Percentiles rank a stretch among this genome's conserved stretches.
Evolutionary conservation across 2,797 vertebrate genomes (phyloP).

Genomic region (Sebastes kiyomatsui): DNA sequence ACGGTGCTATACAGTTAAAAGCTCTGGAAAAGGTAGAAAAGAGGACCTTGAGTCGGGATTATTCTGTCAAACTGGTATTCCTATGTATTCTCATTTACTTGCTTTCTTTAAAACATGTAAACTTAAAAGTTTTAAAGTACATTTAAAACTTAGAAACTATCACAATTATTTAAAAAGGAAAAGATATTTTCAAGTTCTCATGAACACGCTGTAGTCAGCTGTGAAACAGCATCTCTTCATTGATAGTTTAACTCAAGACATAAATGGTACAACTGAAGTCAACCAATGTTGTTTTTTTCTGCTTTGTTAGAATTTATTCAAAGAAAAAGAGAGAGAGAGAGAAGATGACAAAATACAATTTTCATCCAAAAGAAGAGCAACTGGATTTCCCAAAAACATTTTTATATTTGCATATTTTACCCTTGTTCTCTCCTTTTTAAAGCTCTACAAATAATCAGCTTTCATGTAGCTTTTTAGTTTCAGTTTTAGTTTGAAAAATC

Average conservation of each 20-base stretch:
- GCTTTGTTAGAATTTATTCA: not conserved
- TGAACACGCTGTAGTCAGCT: not conserved
- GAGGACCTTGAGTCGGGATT: not conserved
- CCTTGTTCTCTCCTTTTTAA: not conserved
- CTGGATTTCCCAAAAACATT: not conserved
- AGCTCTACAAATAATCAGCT: not conserved
- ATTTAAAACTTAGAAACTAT: not conserved
- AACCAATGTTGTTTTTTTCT: not conserved
- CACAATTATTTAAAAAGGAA: not conserved
- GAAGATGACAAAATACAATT: not conserved
- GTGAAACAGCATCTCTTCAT: not conserved
- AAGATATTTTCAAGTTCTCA: not conserved
- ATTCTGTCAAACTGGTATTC: not conserved
- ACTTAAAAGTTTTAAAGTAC: not conserved
- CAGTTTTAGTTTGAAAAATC: not conserved
- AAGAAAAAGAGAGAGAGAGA: not conserved
- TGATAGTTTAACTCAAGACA: not conserved
- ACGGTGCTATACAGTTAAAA: not conserved
- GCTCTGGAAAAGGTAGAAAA: not conserved
- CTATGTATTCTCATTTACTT: not conserved
- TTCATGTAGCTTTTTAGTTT: not conserved
- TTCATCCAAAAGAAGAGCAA: not conserved
- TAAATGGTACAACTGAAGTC: not conserved
- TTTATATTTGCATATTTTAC: constrained; percentile 4
- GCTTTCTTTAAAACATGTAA: not conserved